A percentile compares a stretch with the other conserved stretches of the same genome.
Evolutionary conservation across 2,888 invertebrate species (phyloP).

Genomic region (Schizaphis graminum): DNA sequence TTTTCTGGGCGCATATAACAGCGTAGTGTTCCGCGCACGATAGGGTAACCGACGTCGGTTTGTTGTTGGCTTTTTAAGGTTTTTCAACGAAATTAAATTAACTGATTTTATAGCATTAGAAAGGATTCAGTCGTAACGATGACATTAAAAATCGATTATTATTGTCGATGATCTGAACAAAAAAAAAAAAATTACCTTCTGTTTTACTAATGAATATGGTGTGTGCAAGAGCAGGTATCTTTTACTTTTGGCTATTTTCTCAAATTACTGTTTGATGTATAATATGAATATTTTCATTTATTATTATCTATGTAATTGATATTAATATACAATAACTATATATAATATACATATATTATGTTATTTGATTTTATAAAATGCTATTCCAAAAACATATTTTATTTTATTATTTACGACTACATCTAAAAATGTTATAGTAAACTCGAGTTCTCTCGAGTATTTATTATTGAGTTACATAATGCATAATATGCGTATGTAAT

Average conservation of each 20-base stretch:
- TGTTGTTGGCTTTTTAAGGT: constrained; percentile 13
- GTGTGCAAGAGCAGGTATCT: neutral
- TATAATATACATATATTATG: neutral
- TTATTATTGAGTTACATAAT: neutral
- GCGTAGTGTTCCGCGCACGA: neutral
- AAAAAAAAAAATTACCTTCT: neutral
- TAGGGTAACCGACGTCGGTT: neutral
- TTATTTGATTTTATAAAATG: neutral
- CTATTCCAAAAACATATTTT: neutral
- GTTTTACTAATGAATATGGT: neutral
- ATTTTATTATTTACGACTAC: neutral
- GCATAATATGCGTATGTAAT: neutral
- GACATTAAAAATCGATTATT: neutral
- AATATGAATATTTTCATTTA: neutral
- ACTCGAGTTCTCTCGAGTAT: neutral
- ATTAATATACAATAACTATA: neutral
- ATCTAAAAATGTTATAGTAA: neutral
- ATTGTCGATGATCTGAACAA: neutral
- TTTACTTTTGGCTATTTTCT: neutral
- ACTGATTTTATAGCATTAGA: constrained; percentile 39
- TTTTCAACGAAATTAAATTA: constrained; percentile 41
- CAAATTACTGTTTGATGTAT: neutral
- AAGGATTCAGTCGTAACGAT: neutral
- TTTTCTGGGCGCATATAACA: neutral
- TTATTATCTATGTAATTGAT: neutral